Evolutionary conservation across 2,113 vertebrate genomes (phyloP).

Genomic region (Heterochromis multidens): DNA sequence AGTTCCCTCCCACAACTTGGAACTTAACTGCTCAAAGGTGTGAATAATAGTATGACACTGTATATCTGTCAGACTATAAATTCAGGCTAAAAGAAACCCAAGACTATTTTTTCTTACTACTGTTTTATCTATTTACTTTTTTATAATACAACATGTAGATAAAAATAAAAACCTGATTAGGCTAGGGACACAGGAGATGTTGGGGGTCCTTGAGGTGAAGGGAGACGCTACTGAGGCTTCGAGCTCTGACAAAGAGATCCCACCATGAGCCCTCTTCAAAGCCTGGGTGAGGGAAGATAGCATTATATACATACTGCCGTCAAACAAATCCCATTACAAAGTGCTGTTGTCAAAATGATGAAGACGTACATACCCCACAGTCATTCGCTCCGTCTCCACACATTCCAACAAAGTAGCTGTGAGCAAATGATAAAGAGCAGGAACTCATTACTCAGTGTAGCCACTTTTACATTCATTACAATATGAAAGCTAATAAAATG

Average conservation of each 20-base stretch:
- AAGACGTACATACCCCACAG: slow-evolving; percentile 87
- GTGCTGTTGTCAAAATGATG: neutral
- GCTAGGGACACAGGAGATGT: slow-evolving; percentile 96
- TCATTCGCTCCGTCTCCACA: slow-evolving; percentile 98
- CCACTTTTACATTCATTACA: neutral
- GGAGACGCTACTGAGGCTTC: slow-evolving; percentile 97
- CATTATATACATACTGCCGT: slow-evolving; percentile 43
- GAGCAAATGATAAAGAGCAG: slow-evolving; percentile 22
- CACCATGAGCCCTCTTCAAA: slow-evolving; percentile 92
- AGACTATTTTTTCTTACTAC: neutral
- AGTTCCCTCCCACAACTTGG: neutral
- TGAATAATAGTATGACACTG: neutral
- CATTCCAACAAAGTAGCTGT: slow-evolving; percentile 96
- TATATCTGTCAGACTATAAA: neutral
- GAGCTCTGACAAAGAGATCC: slow-evolving; percentile 95
- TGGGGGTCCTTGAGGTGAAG: slow-evolving; percentile 93
- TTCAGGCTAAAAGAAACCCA: neutral
- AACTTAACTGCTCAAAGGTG: neutral
- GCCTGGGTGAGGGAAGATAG: slow-evolving; percentile 73
- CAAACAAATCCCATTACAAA: neutral
- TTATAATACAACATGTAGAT: neutral
- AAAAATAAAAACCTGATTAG: slow-evolving; percentile 85
- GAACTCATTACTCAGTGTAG: neutral
- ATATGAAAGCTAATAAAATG: neutral
- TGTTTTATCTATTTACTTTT: accelerated